These are phyloP conservation scores for Philopedon plagiatum DNA, from an alignment of 2,888 invertebrate species.

Conservation along the genomic window DNA sequence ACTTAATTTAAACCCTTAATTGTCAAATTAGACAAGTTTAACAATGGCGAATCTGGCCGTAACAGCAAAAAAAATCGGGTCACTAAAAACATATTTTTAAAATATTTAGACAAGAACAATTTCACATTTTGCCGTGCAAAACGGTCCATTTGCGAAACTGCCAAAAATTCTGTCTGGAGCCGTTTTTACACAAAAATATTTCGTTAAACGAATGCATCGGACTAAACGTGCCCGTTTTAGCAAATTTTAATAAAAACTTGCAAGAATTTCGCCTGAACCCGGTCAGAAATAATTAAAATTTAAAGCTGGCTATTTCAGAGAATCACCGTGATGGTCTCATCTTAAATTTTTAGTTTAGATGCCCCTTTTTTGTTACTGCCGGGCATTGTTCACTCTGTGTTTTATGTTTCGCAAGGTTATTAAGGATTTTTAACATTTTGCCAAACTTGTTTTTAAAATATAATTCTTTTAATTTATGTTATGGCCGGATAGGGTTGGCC, in stretches of 20 bases:
- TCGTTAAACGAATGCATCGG: slow-evolving; percentile 61
- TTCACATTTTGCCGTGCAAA: not conserved
- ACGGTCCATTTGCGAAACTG: slow-evolving; percentile 54
- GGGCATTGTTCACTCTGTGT: slow-evolving; percentile 44
- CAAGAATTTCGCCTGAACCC: slow-evolving; percentile 58
- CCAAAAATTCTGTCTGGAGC: slow-evolving; percentile 62
- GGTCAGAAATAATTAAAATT: slow-evolving; percentile 61
- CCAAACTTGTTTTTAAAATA: slow-evolving; percentile 39
- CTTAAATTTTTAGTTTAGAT: slow-evolving; percentile 49
- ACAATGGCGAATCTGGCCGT: no score
- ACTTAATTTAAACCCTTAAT: no score
- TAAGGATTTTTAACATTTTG: slow-evolving; percentile 48
- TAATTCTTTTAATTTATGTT: slow-evolving; percentile 26
- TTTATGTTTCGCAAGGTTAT: slow-evolving; percentile 49
- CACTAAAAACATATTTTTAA: slow-evolving; percentile 32
- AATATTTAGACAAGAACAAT: slow-evolving; percentile 50
- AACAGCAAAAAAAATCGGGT: not conserved
- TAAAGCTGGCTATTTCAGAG: slow-evolving; percentile 57
- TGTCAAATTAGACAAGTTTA: no score
- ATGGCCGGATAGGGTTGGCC: not conserved
- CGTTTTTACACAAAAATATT: slow-evolving; percentile 64
- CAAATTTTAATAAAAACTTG: slow-evolving; percentile 63
- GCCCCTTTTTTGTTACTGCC: slow-evolving; percentile 40
- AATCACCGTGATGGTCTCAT: slow-evolving; percentile 55
- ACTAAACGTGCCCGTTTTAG: slow-evolving; percentile 61